Percentiles rank a stretch among this genome's conserved stretches.
These are phyloP conservation scores for Dryobota labecula DNA, from an alignment of 2,888 invertebrate species.

Conservation along the genomic window DNA sequence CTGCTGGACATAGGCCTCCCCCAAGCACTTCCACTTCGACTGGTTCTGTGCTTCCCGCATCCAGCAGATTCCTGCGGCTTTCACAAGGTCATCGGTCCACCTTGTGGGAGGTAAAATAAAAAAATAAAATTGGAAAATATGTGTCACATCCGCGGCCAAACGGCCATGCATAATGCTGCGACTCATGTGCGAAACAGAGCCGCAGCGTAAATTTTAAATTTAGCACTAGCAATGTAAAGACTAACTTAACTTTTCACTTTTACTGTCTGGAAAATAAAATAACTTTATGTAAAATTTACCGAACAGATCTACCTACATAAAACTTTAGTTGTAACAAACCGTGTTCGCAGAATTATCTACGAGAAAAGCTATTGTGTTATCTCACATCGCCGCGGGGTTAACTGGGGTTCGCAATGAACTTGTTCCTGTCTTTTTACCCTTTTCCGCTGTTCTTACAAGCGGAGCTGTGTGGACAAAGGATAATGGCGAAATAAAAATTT, in stretches of 20 bases:
- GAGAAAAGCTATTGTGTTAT: conserved; percentile 49
- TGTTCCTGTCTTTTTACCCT: conserved; percentile 42
- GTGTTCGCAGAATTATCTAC: conserved; percentile 29
- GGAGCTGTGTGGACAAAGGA: conserved; percentile 52
- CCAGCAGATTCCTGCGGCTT: no score
- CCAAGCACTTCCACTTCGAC: no score
- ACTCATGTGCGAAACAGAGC: no score
- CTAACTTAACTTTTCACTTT: not conserved
- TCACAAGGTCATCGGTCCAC: no score
- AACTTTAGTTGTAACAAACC: conserved; percentile 28
- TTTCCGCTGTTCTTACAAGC: conserved; percentile 4
- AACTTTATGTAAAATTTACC: not conserved
- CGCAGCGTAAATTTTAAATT: no score
- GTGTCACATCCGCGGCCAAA: no score
- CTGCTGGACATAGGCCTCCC: no score
- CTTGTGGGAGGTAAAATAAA: no score
- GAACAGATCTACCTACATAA: not conserved
- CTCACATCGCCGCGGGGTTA: conserved; percentile 43
- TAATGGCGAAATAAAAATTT: conserved; percentile 48
- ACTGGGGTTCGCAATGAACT: conserved; percentile 51
- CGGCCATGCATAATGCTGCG: no score
- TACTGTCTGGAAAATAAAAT: not conserved
- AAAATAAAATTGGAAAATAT: no score
- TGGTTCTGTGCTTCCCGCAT: no score
- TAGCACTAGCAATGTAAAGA: not conserved